Evolutionary conservation across 2,797 vertebrate genomes (phyloP), one percentile per base, ranked within the genome.

Genomic region (Poeciliopsis presidionis): DNA sequence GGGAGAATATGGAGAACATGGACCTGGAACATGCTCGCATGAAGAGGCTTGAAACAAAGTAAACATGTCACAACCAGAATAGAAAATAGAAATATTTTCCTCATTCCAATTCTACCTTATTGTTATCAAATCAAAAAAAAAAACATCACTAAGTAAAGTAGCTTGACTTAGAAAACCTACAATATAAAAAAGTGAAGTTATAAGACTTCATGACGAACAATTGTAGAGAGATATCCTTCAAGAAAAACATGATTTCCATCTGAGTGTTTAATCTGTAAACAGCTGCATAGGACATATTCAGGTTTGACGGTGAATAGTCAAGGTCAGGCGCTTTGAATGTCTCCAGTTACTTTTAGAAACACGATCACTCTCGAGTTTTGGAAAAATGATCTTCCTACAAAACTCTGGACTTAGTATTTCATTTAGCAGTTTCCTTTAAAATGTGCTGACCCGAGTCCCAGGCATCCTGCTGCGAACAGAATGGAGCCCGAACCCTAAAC

Each of bases 231-330:
- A 53, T 9, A 45, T 81, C 57, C 63, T 76, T 57, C 41, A 73
- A 36, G 33, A 72, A 25, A 74, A 1, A 63, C 73, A 57, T 41
- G 39, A 73, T 77, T 69, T 87, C 84, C 72, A 75, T 47, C 18
- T 11, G 46, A 49, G 65, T 92, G 86, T 90, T 86, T 90, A 59
- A 70, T 76, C 82, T 88, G 55, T 85, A 91, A 93, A 90, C 89
- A 91, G 39, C 36, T 2, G 63, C 79, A 77, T 1, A 22, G 80
- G 43, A 72, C 77, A 65, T 16, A 51, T 18, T n/a, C 72, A 59
- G 36, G 39, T 49, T 74, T 53, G 69, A 59, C 46, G 18, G 73
- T 36, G 39, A 78, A 86, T 8, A 77, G 81, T 78, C 87, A 92
- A 87, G 90, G 89, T 88, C 80, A 87, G 53, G 45, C 20, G 51